Base-by-base conservation (phyloP, 2,113 vertebrate genomes). In the Sceloporus undulatus region DNA sequence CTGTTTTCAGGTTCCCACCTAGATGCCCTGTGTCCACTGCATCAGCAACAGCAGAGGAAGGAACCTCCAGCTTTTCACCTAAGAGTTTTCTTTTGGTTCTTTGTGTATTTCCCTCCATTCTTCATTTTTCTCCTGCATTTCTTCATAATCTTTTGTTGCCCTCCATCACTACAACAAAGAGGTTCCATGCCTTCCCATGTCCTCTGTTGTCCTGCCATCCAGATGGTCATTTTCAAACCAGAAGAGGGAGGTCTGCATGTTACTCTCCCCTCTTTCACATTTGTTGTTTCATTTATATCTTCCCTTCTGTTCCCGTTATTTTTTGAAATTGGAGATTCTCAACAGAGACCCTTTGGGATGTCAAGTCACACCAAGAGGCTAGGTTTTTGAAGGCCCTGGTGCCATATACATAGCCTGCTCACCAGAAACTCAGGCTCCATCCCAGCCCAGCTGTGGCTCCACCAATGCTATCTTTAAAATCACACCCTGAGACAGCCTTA, bases 401-500 rank as follows among this genome's bases (percentile, higher is more conserved):
- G 9, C n/a, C 59, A 21, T 13, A 18, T 25, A 9, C 52, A 34
- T 16, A 79, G 9, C 7, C 54, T 56, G 16, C 54, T n/a, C 27
- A 27, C 7, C 18, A 77, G 40, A 65, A 13, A 23, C 8, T 38
- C n/a, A 79, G 25, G 4, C 54, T 76, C 80, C 34, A 40, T n/a
- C 42, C 3, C 2, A 21, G 10, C 6, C 27, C 19, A 54, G 25
- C 38, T 62, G 19, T 14, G 48, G 16, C 18, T 42, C 68, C 79
- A 52, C 66, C 21, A 5, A 56, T n/a, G 6, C 29, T 2, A 27
- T 23, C 29, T 52, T 86, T 23, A 34, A 65, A 68, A 68, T 62
- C 71, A 85, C 11, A 13, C 13, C 14, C 13, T 66, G 84, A 81
- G 76, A n/a, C 85, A 73, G 29, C 29, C 87, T 82, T 81, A 29